Evolutionary conservation across 2,113 vertebrate species (phyloP).

Genomic region (Microtus ochrogaster): DNA sequence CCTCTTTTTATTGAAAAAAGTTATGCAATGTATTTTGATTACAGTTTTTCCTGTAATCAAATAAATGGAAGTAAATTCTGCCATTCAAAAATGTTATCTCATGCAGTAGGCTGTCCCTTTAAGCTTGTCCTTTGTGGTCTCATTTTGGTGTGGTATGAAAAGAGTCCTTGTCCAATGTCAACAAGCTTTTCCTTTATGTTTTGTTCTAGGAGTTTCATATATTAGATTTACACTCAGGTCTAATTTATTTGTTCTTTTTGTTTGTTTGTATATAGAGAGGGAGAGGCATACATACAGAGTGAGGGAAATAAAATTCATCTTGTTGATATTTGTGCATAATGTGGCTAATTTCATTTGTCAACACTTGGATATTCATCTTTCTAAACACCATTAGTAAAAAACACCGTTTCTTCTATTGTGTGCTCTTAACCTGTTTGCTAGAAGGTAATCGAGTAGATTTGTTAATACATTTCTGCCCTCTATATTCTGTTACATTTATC

Average conservation of each 20-base stretch:
- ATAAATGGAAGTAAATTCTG: too few relatives aligned
- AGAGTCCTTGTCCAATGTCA: too few relatives aligned
- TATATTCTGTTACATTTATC: not conserved
- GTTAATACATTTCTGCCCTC: not conserved
- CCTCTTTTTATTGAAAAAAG: too few relatives aligned
- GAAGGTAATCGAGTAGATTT: not conserved
- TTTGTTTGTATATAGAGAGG: not conserved
- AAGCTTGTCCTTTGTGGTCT: too few relatives aligned
- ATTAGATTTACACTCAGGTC: too few relatives aligned
- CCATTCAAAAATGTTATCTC: too few relatives aligned
- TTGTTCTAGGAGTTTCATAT: too few relatives aligned
- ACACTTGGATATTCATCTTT: not conserved
- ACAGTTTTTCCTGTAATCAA: too few relatives aligned
- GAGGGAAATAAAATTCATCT: not conserved
- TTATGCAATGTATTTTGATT: too few relatives aligned
- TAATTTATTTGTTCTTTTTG: not conserved
- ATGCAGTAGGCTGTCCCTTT: too few relatives aligned
- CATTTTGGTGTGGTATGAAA: too few relatives aligned
- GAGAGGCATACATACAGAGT: not conserved
- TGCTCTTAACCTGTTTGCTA: not conserved
- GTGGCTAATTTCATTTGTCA: not conserved
- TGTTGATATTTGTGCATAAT: not conserved
- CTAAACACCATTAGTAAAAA: not conserved
- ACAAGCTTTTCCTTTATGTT: too few relatives aligned
- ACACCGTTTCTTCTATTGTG: not conserved